Evolutionary conservation across 2,797 vertebrate genomes (phyloP).

Genomic region (Mycteria americana): DNA sequence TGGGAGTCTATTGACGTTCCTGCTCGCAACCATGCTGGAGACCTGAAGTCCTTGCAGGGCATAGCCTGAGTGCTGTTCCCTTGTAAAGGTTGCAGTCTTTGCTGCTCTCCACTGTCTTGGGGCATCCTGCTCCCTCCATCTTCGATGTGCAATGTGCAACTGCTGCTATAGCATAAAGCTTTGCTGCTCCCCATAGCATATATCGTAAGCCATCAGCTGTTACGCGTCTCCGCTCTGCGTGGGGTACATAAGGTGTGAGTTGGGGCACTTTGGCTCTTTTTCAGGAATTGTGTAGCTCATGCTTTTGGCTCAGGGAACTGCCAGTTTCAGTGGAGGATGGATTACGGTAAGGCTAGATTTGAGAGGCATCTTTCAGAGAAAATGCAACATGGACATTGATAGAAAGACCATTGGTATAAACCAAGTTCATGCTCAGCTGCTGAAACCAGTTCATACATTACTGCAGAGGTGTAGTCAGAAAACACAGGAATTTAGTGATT

Average conservation of each 20-base stretch:
- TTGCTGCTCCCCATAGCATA: neutral
- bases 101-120: neutral
- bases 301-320: neutral
- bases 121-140: neutral
- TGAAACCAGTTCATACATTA: accelerated
- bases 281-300: neutral
- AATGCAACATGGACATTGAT: neutral
- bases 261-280: neutral
- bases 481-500: neutral
- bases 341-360: neutral
- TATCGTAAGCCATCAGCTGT: neutral
- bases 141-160: neutral
- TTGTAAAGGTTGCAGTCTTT: neutral
- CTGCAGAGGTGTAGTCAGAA: neutral
- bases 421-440: neutral
- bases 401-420: neutral
- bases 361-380: neutral
- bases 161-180: neutral
- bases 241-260: neutral
- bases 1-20: neutral
- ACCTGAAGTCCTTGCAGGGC: neutral
- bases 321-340: neutral
- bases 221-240: accelerated
- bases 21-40: neutral
- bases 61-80: neutral